Conservation (phyloP, 2,888 invertebrate genomes). For the Sussaba pulchella region DNA sequence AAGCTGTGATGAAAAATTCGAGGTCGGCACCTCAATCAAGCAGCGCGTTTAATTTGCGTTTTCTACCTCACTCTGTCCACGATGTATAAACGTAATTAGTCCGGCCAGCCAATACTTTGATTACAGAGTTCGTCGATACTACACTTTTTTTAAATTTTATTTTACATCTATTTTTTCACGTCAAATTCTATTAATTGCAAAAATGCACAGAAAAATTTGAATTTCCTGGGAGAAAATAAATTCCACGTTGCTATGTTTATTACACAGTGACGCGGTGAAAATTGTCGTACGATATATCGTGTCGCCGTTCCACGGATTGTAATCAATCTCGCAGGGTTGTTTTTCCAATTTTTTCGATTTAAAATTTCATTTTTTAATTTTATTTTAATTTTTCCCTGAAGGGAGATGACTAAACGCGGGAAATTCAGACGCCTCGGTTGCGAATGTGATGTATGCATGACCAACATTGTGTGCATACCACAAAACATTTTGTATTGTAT, state of each 20-base stretch:
- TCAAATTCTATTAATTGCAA: conserved; percentile 38
- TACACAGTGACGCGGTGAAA: not conserved
- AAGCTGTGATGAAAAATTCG: conserved; percentile 57
- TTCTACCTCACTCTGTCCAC: not conserved
- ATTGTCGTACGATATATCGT: not conserved
- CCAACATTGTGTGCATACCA: not conserved
- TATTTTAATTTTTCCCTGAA: not conserved
- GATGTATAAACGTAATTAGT: conserved; percentile 47
- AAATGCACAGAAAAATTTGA: not conserved
- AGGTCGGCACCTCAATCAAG: conserved; percentile 52
- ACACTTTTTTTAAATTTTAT: not conserved
- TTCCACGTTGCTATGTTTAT: conserved; percentile 1
- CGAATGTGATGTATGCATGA: not conserved
- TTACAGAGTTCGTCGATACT: conserved; percentile 11
- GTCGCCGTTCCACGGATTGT: not conserved
- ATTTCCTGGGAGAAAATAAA: not conserved
- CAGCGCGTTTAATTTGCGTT: conserved; percentile 29
- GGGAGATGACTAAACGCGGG: not conserved
- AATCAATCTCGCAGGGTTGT: not conserved
- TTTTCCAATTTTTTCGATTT: not conserved
- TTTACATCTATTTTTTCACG: not conserved
- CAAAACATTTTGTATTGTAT: conserved; percentile 12
- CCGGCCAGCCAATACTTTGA: conserved; percentile 32
- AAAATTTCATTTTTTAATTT: not conserved
- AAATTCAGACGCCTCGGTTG: not conserved